Percentiles rank a stretch among this genome's conserved stretches.
Evolutionary conservation across 2,888 invertebrate species (phyloP).

Genomic region (Busseola fusca): DNA sequence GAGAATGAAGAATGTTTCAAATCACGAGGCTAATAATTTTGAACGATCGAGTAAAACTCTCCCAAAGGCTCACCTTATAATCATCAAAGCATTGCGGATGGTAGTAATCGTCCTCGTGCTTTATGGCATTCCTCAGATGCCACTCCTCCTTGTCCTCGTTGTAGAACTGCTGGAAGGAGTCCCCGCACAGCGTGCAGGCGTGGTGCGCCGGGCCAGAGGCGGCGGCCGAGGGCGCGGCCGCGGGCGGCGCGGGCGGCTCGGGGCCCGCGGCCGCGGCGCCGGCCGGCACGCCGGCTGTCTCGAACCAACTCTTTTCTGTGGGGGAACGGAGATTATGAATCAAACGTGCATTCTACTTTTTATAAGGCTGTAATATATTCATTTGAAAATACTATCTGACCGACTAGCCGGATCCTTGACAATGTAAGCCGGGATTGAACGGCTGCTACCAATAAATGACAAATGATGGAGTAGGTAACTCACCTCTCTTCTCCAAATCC

Average conservation of each 20-base stretch:
- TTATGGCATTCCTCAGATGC: conserved; percentile 96
- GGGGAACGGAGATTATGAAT: not conserved
- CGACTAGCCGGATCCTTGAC: not conserved
- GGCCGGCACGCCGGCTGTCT: conserved; percentile 90
- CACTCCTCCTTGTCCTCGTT: conserved; percentile 99
- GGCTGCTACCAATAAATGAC: not conserved
- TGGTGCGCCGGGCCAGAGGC: conserved; percentile 91
- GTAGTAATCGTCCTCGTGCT: conserved; percentile 93
- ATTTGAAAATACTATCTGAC: not conserved
- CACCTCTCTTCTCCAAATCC: conserved; percentile 96
- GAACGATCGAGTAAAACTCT: not conserved
- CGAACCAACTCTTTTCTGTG: conserved; percentile 96
- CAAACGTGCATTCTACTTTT: not conserved
- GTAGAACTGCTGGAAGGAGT: conserved; percentile 98
- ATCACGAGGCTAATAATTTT: not conserved
- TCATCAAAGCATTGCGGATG: conserved; percentile 97
- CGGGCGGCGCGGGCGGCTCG: conserved; percentile 72
- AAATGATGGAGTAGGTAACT: not conserved
- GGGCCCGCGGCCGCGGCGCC: conserved; percentile 83
- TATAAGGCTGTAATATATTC: not conserved
- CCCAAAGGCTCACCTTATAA: conserved; percentile 89
- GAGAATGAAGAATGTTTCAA: no score
- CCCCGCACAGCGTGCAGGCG: conserved; percentile 97
- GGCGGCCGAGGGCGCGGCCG: conserved; percentile 88
- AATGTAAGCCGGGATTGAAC: not conserved